Evolutionary conservation across 2,888 invertebrate species (phyloP).

Genomic region (Pheosia tremula): DNA sequence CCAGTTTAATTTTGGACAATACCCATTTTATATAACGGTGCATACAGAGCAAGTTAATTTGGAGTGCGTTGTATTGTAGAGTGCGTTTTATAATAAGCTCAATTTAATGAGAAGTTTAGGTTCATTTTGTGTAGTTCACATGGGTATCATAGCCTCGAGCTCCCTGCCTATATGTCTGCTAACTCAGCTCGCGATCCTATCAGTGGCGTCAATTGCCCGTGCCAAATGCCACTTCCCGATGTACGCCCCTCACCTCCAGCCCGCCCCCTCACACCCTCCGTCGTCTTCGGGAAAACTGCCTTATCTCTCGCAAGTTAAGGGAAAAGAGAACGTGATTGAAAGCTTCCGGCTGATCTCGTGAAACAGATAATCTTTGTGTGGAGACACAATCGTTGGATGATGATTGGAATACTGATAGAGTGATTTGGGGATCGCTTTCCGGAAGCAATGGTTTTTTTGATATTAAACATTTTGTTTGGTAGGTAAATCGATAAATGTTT

Average conservation of each 20-base stretch:
- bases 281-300: constrained; percentile 50
- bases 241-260: constrained; percentile 31
- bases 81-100: no score
- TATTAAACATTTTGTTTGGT: no score
- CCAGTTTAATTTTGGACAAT: no score
- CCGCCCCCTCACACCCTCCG: constrained; percentile 30
- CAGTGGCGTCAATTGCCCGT: constrained; percentile 85
- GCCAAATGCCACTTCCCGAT: constrained; percentile 81
- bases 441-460: no score
- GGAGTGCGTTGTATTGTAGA: no score
- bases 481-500: no score
- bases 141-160: constrained; percentile 22
- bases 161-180: constrained; percentile 67
- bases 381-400: constrained; percentile 49
- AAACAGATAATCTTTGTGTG: constrained; percentile 65
- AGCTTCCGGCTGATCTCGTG: constrained; percentile 74
- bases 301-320: constrained; percentile 62
- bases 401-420: constrained; percentile 38
- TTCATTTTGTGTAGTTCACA: not conserved
- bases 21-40: no score
- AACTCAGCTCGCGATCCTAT: constrained; percentile 83
- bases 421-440: constrained; percentile 26
- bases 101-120: no score
- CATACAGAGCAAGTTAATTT: no score
- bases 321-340: constrained; percentile 75